These are phyloP conservation scores for Grallaria varia DNA, from an alignment of 2,113 vertebrate species.

Conservation along the genomic window DNA sequence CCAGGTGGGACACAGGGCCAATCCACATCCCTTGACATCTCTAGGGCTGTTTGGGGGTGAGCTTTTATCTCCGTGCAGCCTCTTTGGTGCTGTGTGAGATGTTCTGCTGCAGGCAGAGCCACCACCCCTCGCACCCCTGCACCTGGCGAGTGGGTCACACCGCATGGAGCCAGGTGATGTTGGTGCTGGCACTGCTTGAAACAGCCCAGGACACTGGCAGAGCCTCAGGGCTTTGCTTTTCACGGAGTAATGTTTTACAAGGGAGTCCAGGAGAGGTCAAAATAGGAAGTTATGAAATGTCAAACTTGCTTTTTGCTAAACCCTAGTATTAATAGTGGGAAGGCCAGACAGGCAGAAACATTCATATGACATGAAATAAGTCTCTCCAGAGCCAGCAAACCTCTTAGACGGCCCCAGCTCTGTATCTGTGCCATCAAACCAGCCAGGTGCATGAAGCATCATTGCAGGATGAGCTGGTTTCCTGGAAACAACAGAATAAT, in stretches of 20 bases:
- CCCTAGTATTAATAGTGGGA: fast-evolving
- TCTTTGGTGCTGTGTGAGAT: not conserved
- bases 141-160: not conserved
- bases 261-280: not conserved
- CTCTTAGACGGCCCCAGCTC: not conserved
- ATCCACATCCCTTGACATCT: not conserved
- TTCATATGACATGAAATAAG: not conserved
- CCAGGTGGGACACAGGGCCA: not conserved
- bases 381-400: not conserved
- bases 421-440: not conserved
- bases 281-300: not conserved
- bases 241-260: not conserved
- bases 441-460: not conserved
- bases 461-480: not conserved
- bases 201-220: fast-evolving
- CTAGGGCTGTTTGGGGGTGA: fast-evolving
- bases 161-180: fast-evolving
- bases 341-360: not conserved
- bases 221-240: not conserved
- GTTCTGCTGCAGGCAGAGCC: not conserved
- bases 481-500: not conserved
- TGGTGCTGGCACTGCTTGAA: not conserved
- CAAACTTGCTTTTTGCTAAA: not conserved
- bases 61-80: fast-evolving
- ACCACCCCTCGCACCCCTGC: not conserved